A percentile compares a stretch with the other conserved stretches of the same genome.
phyloP scores from a whole-genome alignment of 2,888 invertebrate genomes.

The Adineta ricciae region DNA sequence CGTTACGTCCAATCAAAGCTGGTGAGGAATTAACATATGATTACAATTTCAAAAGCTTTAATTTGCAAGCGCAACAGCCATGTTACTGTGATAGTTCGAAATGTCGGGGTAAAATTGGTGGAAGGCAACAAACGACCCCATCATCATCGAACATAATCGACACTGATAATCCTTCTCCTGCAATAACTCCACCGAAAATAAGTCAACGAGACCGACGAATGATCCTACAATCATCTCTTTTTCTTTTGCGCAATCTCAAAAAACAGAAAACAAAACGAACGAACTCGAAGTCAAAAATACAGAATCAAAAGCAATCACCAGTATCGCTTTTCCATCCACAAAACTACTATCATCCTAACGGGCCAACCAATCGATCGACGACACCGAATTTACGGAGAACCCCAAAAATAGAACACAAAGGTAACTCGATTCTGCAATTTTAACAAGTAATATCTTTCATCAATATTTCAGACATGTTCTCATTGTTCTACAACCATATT shows the following conservation, averaged over 20 bases:
- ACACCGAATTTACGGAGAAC: background rate
- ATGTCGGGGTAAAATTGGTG: constrained; percentile 24
- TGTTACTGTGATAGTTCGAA: constrained; percentile 32
- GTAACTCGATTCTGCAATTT: background rate
- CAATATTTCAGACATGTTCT: background rate
- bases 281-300: background rate
- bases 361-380: background rate
- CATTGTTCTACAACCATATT: background rate
- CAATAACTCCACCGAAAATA: background rate
- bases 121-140: background rate
- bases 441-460: too few relatives aligned
- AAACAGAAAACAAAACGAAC: background rate
- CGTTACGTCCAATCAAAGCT: constrained; percentile 66
- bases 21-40: constrained; percentile 97
- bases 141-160: background rate
- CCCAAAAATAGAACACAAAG: background rate
- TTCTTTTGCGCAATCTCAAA: background rate
- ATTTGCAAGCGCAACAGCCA: constrained; percentile 50
- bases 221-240: background rate
- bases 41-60: constrained; percentile 92
- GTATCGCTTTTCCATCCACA: background rate
- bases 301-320: background rate
- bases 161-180: background rate
- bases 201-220: background rate
- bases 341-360: background rate